Percentiles rank a stretch among this genome's conserved stretches.
These are phyloP conservation scores for Epistrophe grossulariae DNA, from an alignment of 2,888 invertebrate species.

Conservation along the genomic window DNA sequence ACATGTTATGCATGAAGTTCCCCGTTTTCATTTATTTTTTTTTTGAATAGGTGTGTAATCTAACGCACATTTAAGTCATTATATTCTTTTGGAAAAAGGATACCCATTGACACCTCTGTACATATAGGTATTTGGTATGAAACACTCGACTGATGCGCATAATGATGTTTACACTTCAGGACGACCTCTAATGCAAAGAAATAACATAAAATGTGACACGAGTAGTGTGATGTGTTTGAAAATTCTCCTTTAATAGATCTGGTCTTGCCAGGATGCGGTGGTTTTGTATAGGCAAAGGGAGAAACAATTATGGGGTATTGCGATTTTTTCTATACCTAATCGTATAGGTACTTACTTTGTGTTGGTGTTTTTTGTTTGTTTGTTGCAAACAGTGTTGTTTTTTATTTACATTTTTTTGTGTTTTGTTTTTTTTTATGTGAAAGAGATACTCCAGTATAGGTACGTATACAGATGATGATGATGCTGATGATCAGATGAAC, in stretches of 20 bases:
- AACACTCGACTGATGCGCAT: constrained; percentile 61
- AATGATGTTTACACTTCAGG: constrained; percentile 74
- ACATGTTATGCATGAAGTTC: constrained; percentile 46
- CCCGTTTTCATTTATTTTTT: constrained; percentile 1
- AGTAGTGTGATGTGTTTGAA: not conserved
- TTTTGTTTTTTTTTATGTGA: constrained; percentile 40
- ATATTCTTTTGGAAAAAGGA: constrained; percentile 43
- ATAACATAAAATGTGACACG: constrained; percentile 46
- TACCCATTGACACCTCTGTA: constrained; percentile 69
- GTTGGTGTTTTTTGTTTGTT: constrained; percentile 45
- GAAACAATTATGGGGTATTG: constrained; percentile 22
- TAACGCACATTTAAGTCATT: constrained; percentile 52
- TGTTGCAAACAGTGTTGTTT: constrained; percentile 37
- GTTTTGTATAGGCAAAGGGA: constrained; percentile 25
- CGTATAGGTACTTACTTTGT: not conserved
- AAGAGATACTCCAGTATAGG: constrained; percentile 23
- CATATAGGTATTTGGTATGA: not conserved
- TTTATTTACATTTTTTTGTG: constrained; percentile 20
- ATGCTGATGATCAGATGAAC: constrained; percentile 59
- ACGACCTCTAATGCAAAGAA: constrained; percentile 51
- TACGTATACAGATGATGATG: constrained; percentile 6
- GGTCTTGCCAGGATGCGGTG: constrained; percentile 29
- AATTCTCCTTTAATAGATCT: not conserved
- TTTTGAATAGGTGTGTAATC: constrained; percentile 51
- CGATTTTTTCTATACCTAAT: not conserved